These are phyloP conservation scores for Hyalella azteca DNA, from an alignment of 2,888 invertebrate genomes.

Conservation along the genomic window DNA sequence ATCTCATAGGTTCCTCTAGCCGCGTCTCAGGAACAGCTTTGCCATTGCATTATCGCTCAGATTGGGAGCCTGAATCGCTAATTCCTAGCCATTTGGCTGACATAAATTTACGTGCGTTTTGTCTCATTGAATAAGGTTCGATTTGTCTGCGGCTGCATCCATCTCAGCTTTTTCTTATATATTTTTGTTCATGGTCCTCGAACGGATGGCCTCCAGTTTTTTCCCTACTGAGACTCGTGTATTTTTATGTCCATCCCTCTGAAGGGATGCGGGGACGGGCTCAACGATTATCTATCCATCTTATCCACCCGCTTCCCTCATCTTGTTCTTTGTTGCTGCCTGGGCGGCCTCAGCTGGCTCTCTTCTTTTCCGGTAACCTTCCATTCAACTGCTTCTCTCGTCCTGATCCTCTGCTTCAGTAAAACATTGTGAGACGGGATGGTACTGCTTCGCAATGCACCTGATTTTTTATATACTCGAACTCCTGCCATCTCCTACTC, in stretches of 20 bases:
- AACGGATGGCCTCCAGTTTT: conserved; percentile 17
- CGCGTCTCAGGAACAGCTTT: not conserved
- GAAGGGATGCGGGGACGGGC: conserved; percentile 17
- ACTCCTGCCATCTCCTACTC: no score
- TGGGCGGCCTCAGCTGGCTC: no score
- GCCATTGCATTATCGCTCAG: conserved; percentile 17
- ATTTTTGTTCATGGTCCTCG: not conserved
- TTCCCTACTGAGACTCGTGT: conserved; percentile 1
- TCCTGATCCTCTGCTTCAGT: no score
- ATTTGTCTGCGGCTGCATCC: conserved; percentile 33
- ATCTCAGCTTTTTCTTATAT: not conserved
- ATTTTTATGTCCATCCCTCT: not conserved
- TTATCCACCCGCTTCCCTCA: not conserved
- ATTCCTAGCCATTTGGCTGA: conserved; percentile 1
- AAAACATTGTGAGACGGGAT: no score
- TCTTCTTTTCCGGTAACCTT: no score
- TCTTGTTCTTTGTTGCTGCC: not conserved
- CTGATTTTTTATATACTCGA: no score
- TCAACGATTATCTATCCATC: conserved; percentile 33
- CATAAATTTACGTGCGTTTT: conserved; percentile 24
- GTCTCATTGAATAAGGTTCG: conserved; percentile 32
- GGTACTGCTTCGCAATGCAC: no score
- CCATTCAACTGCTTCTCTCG: no score
- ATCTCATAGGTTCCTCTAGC: not conserved
- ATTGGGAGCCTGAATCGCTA: not conserved